Base-by-base conservation (phyloP, 92 coral and sea anemone species). In the Muricea muricata region DNA sequence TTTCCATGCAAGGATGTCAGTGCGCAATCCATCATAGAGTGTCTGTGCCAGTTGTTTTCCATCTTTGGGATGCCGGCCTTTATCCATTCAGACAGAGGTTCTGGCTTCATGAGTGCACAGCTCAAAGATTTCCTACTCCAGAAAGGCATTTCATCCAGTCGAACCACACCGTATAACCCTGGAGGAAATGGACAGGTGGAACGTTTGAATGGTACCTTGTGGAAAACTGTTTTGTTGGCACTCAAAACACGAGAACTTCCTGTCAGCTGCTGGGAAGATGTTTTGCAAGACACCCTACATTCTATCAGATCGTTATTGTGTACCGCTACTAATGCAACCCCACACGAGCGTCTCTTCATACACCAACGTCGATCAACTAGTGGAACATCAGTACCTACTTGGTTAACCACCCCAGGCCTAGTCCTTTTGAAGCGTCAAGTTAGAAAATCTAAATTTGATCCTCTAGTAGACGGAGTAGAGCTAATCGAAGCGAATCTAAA, bases 301-400 rank as follows among this genome's bases (percentile, higher is more conserved):
- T 89, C 91, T 12, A 48, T 74, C 65, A 80, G 90, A 23, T 92
- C 91, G 7, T 84, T 92, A 2, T 65, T 92, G 63, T 86, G 91
- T 31, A 89, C 93, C 7, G 89, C 93, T 21, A 92, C 95, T 4
- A 89, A 88, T 42, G 89, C 81, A 18, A 92, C 86, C 14, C 92
- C 94, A 5, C 88, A 91, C 60, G 84, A 91, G 50, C 87, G 84
- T 57, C 86, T 89, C 82, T 57, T 81, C 66, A 61, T 69, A 25
- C 85, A 88, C 23, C 61, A 86, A 61, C 41, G 79, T 15, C 66
- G 87, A 48, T 88, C 91, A 3, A 84, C 85, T 18, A 48, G 87
- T 73, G 91, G 91, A 9, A 14, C 80, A 45, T 91, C 91, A 12
- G 60, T 91, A 3, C 91, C 91, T 20, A 25, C 91, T n/a, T 84